Percentiles rank a stretch among this genome's conserved stretches.
phyloP scores from a whole-genome alignment of 1,140 invertebrate species.

The Drosophila grimshawi region DNA sequence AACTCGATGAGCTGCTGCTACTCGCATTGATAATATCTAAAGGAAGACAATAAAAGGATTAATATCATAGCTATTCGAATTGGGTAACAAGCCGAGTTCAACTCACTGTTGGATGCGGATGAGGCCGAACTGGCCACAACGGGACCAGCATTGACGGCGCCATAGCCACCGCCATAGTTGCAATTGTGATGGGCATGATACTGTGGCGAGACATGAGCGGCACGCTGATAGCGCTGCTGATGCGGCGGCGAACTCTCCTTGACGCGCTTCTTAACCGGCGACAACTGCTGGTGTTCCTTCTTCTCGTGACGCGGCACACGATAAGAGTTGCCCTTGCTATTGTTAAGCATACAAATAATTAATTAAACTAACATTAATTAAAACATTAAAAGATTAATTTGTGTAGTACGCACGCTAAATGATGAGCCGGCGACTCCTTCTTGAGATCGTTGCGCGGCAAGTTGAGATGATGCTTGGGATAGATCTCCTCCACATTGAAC shows the following conservation, averaged over 20 bases:
- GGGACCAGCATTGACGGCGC: constrained; percentile 51
- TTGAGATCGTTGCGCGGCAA: constrained; percentile 84
- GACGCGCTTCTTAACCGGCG: constrained; percentile 98
- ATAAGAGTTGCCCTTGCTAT: constrained; percentile 82
- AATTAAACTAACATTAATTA: not conserved
- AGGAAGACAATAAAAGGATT: not conserved
- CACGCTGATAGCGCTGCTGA: constrained; percentile 85
- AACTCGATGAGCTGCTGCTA: constrained; percentile 53
- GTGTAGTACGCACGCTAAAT: constrained; percentile 77
- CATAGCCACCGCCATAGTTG: constrained; percentile 73
- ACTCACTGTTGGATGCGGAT: constrained; percentile 71
- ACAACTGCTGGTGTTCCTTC: constrained; percentile 96
- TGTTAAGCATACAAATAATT: not conserved
- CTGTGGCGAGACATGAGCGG: constrained; percentile 84
- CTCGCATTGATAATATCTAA: constrained; percentile 75
- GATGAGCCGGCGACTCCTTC: constrained; percentile 84
- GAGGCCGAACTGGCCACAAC: constrained; percentile 69
- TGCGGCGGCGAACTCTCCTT: constrained; percentile 97
- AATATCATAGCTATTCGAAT: no score
- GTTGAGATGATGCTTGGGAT: constrained; percentile 84
- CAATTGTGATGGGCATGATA: constrained; percentile 82
- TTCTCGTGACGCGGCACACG: constrained; percentile 88
- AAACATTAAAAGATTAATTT: not conserved
- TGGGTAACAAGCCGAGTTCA: not conserved
- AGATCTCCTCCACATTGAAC: constrained; percentile 87